A percentile compares a stretch with the other conserved stretches of the same genome.
phyloP scores from a whole-genome alignment of 2,888 invertebrate species.

The Nomada ruficornis region DNA sequence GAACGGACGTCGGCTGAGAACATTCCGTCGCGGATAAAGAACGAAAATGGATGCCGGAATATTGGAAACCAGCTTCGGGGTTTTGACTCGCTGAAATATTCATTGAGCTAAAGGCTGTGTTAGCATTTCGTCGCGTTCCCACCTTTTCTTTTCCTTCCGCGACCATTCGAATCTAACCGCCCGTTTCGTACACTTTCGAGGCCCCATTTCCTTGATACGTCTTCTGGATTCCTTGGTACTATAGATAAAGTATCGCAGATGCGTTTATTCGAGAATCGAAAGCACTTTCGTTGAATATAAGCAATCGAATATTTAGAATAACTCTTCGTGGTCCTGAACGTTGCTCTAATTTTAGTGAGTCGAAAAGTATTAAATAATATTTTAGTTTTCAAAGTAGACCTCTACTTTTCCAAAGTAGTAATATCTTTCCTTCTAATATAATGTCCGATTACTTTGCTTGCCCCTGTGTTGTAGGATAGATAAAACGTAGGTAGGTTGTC shows the following conservation, averaged over 20 bases:
- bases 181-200: conserved; percentile 8
- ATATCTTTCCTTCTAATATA: too few relatives aligned
- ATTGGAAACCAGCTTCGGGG: conserved; percentile 67
- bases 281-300: not conserved
- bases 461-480: too few relatives aligned
- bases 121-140: conserved; percentile 59
- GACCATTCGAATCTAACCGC: conserved; percentile 38
- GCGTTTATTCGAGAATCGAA: not conserved
- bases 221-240: not conserved
- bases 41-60: conserved; percentile 64
- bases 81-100: conserved; percentile 73
- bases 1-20: conserved; percentile 33
- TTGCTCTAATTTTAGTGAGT: too few relatives aligned
- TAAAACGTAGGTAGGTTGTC: too few relatives aligned
- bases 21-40: conserved; percentile 54
- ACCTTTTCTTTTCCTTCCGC: conserved; percentile 39
- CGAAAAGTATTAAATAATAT: too few relatives aligned
- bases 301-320: not conserved
- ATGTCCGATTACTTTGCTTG: too few relatives aligned
- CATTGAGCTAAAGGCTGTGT: conserved; percentile 66
- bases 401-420: too few relatives aligned
- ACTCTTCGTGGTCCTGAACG: not conserved
- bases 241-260: not conserved
- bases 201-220: not conserved
- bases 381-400: too few relatives aligned